These are phyloP conservation scores for Engystomops pustulosus DNA, from an alignment of 2,113 vertebrate genomes.

Conservation along the genomic window DNA sequence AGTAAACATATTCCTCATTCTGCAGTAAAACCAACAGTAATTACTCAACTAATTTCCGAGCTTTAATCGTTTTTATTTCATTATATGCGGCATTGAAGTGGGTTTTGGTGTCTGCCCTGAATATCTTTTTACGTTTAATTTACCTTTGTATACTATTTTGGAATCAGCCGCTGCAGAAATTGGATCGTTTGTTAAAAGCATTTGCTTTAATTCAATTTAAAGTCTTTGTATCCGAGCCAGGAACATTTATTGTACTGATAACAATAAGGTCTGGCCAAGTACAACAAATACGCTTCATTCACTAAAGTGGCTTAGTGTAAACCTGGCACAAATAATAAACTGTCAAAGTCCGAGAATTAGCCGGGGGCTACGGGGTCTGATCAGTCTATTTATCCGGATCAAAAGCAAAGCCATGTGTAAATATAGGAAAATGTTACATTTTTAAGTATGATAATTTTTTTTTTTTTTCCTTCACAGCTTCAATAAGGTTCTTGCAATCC, in stretches of 20 bases:
- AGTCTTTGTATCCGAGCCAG: constrained; percentile 46
- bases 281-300: constrained; percentile 61
- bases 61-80: constrained; percentile 5
- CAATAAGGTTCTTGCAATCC: background rate
- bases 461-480: background rate
- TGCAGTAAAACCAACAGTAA: constrained; percentile 11
- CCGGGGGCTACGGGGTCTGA: constrained; percentile 19
- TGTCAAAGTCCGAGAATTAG: constrained; percentile 20
- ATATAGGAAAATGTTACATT: constrained; percentile 1
- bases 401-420: constrained; percentile 7
- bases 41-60: constrained; percentile 21
- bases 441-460: background rate
- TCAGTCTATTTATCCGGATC: constrained; percentile 6
- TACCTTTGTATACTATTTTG: constrained; percentile 41
- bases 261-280: constrained; percentile 48
- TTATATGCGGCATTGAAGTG: background rate
- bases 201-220: constrained; percentile 61
- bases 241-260: constrained; percentile 60
- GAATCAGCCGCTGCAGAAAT: constrained; percentile 48
- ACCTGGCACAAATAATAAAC: constrained; percentile 39
- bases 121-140: constrained; percentile 34
- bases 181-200: constrained; percentile 54
- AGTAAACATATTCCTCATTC: constrained; percentile 21
- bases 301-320: constrained; percentile 22
- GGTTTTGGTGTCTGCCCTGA: background rate